Evolutionary conservation across 1,140 invertebrate species (phyloP).

Genomic region (Bombus balteatus): DNA sequence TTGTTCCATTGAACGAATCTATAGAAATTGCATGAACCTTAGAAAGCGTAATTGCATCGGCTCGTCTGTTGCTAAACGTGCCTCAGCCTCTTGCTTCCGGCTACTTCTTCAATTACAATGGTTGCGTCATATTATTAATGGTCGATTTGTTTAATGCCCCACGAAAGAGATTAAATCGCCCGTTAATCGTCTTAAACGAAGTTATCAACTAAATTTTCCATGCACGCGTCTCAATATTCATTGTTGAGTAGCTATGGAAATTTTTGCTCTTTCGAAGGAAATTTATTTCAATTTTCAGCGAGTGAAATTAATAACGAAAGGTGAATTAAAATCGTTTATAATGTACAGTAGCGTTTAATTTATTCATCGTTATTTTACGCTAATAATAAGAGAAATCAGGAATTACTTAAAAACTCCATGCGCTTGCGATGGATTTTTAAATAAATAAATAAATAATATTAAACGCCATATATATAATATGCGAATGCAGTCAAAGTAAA

Average conservation of each 20-base stretch:
- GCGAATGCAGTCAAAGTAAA: not conserved
- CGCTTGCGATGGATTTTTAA: no score
- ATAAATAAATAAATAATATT: not conserved
- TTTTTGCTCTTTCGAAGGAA: not conserved
- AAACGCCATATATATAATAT: not conserved
- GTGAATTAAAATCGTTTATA: not conserved
- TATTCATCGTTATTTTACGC: not conserved
- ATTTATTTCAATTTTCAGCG: not conserved
- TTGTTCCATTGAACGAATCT: slow-evolving; percentile 4
- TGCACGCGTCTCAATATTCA: not conserved
- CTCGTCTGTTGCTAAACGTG: not conserved
- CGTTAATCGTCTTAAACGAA: not conserved
- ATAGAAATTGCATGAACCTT: slow-evolving; percentile 22
- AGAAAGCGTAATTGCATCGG: slow-evolving; percentile 29
- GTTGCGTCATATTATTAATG: slow-evolving; percentile 18
- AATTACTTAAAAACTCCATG: not conserved
- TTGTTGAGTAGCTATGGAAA: not conserved
- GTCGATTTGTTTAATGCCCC: slow-evolving; percentile 2
- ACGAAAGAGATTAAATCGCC: not conserved
- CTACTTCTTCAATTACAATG: slow-evolving; percentile 8
- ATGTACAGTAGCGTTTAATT: not conserved
- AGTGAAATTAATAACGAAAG: not conserved
- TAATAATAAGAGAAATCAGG: not conserved
- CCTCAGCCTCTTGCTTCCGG: not conserved
- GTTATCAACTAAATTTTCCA: not conserved